Base-by-base conservation (phyloP, 2,113 vertebrate species). In the Gadus macrocephalus region DNA sequence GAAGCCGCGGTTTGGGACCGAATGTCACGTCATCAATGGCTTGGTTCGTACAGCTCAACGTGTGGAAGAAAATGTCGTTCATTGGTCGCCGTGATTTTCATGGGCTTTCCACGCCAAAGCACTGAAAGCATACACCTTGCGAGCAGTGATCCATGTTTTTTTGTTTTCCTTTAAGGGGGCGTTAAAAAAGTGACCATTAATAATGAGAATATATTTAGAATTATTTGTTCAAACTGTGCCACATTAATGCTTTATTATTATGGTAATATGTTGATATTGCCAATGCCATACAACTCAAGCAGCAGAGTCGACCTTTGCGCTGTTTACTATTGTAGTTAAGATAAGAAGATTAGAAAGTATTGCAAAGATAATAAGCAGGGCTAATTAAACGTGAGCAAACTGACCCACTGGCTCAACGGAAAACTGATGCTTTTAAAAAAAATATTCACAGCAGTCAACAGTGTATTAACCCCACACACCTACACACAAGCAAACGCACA, bases 221-320 rank as follows among this genome's bases (percentile, higher is more conserved):
- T 63, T 70, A 25, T 65, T 49, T 70, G 76, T 85, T 87, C 69
- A 12, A 83, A 83, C 83, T 82, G 88, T 95, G 93, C 93, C 91
- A 91, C 92, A 87, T 83, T 86, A 71, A 83, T 72, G 69, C 83
- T 85, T 81, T 58, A 17, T 58, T 77, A 75, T 68, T 74, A 75
- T 62, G 67, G 68, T 74, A 58, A 78, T 68, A 74, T 76, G 68
- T 81, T 69, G 86, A 12, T 90, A 90, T 93, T 89, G 81, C 86
- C 90, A 84, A 94, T 93, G 92, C 92, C 94, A 95, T 94, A 80
- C 86, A 79, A 91, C 77, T 81, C 81, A 81, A 80, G 66, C 67
- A 67, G 58, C 68, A 19, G 74, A 72, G 62, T 79, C 73, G 71
- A 78, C 69, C 1, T 73, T 71, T 72, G 69, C 42, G 55, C 67